phyloP scores from a whole-genome alignment of 2,113 vertebrate genomes.

The Pleuronectes platessa region DNA sequence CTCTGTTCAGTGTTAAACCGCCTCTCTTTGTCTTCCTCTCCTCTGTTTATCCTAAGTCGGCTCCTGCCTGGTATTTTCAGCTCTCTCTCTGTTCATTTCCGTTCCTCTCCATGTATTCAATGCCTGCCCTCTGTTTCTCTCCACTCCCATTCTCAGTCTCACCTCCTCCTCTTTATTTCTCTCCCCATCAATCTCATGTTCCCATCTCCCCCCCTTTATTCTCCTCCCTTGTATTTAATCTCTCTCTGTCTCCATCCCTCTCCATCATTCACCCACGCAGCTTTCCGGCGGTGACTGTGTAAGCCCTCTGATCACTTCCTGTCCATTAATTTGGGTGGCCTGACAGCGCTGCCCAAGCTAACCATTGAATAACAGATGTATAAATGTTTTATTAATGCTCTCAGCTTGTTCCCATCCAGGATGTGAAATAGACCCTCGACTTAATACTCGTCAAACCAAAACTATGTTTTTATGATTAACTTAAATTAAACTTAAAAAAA shows the following conservation, averaged over 20 bases:
- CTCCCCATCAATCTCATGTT: conserved; percentile 69
- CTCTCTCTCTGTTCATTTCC: conserved; percentile 63
- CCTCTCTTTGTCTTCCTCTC: conserved; percentile 34
- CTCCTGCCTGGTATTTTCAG: conserved; percentile 19
- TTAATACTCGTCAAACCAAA: conserved; percentile 51
- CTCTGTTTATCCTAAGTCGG: conserved; percentile 43
- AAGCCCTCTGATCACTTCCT: conserved; percentile 79
- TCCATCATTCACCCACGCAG: conserved; percentile 64
- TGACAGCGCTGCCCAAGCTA: conserved; percentile 65
- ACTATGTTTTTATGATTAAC: too few species aligned
- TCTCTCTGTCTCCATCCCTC: conserved; percentile 54
- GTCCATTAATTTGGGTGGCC: conserved; percentile 70
- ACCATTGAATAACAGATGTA: conserved; percentile 77
- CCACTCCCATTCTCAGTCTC: conserved; percentile 45
- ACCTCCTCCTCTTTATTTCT: conserved; percentile 66
- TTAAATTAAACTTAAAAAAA: too few species aligned
- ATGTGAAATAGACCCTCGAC: conserved; percentile 51
- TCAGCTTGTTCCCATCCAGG: conserved; percentile 47
- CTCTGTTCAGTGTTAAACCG: conserved; percentile 37
- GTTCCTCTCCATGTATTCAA: conserved; percentile 47
- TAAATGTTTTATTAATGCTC: conserved; percentile 77
- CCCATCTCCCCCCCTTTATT: conserved; percentile 68
- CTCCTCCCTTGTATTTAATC: conserved; percentile 67
- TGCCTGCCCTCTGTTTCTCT: conserved; percentile 29
- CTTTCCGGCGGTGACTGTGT: conserved; percentile 65